phyloP scores from a whole-genome alignment of 2,797 vertebrate genomes.

The Tokudaia tokunoshimensis region DNA sequence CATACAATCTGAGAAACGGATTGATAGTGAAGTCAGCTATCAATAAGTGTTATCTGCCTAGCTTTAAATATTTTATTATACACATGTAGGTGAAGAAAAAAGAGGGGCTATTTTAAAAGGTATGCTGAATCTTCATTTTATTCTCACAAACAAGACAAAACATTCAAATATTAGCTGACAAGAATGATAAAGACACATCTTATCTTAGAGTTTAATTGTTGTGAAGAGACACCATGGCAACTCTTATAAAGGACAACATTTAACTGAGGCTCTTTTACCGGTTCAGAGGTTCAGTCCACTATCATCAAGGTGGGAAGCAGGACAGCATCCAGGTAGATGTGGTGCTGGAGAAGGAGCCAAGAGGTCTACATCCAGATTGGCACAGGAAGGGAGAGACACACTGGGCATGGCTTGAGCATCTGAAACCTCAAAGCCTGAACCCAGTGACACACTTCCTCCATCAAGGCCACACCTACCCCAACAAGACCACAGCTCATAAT shows the following conservation, averaged over 20 bases:
- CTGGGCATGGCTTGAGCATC: background rate
- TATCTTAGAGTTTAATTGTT: background rate
- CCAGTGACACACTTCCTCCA: background rate
- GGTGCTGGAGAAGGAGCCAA: too few relatives aligned
- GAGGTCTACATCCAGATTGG: background rate
- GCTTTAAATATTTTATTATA: slow-evolving; percentile 48
- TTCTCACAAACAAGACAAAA: slow-evolving; percentile 54
- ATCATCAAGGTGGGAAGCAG: too few relatives aligned
- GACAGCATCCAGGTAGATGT: too few relatives aligned
- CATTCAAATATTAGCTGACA: background rate
- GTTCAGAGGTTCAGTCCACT: too few relatives aligned
- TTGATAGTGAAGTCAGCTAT: slow-evolving; percentile 12
- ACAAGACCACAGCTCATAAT: background rate
- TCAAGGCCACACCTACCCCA: background rate
- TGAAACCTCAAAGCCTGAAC: too few relatives aligned
- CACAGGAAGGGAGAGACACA: background rate
- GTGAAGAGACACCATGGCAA: background rate
- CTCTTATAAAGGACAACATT: background rate
- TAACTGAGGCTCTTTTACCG: background rate
- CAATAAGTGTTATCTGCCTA: slow-evolving; percentile 19
- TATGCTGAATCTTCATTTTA: slow-evolving; percentile 41
- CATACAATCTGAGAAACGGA: background rate
- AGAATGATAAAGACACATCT: slow-evolving; percentile 34
- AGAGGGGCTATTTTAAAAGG: slow-evolving; percentile 31
- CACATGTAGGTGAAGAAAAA: slow-evolving; percentile 29